These are phyloP conservation scores for Caenorhabditis macrosperma DNA, from an alignment of 2,888 invertebrate genomes.

Conservation along the genomic window DNA sequence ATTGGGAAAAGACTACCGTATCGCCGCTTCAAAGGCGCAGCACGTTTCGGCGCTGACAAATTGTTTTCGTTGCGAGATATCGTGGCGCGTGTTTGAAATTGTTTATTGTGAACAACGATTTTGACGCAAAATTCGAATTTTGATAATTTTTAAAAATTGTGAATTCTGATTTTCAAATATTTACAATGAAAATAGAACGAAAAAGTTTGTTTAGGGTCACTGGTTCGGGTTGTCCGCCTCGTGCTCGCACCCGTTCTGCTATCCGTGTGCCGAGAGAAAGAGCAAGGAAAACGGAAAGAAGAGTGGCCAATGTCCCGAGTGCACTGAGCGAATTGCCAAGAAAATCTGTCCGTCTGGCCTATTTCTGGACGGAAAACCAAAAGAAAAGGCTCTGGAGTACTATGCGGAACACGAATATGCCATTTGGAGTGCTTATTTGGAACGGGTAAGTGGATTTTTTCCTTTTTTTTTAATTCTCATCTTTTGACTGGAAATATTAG, in stretches of 20 bases:
- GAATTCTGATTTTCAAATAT: not conserved
- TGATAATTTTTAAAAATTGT: not conserved
- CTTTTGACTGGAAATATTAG: not conserved
- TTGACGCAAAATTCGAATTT: too few species aligned
- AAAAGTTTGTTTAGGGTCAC: not conserved
- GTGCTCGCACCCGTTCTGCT: not conserved
- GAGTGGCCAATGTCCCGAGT: not conserved
- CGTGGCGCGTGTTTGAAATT: too few species aligned
- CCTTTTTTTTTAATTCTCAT: too few species aligned
- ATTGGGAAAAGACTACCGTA: too few species aligned
- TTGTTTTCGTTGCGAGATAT: too few species aligned
- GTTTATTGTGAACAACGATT: too few species aligned
- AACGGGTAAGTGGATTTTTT: too few species aligned
- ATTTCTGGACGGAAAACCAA: not conserved
- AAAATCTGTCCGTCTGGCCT: not conserved
- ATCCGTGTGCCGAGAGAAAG: not conserved
- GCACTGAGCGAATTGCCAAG: not conserved
- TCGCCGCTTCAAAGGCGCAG: too few species aligned
- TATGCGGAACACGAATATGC: not conserved
- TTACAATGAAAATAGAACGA: too few species aligned
- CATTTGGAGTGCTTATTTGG: not conserved
- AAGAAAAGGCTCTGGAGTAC: not conserved
- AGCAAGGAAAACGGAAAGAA: not conserved
- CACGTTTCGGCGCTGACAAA: too few species aligned
- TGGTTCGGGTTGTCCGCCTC: conserved; percentile 1